Evolutionary conservation across 2,888 invertebrate species (phyloP).

Genomic region (Ypsolopha scabrella): DNA sequence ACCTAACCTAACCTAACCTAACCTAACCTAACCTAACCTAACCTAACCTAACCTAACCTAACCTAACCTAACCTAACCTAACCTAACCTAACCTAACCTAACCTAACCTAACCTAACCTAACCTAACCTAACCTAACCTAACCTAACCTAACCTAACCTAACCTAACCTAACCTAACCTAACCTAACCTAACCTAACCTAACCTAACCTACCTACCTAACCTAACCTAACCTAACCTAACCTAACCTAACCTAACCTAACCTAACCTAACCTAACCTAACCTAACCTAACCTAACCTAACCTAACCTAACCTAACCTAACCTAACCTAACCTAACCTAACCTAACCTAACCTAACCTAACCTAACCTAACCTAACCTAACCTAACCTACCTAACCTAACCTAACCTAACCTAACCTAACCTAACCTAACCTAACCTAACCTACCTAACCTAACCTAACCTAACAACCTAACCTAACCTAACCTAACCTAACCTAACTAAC

Average conservation of each 20-base stretch:
- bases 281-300: slow-evolving; percentile 10
- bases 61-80: slow-evolving; percentile 2
- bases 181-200: slow-evolving; percentile 4
- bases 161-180: slow-evolving; percentile 4
- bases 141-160: slow-evolving; percentile 4
- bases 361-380: slow-evolving; percentile 12
- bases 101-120: slow-evolving; percentile 4
- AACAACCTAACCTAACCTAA: background rate
- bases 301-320: slow-evolving; percentile 11
- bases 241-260: slow-evolving; percentile 11
- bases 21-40: slow-evolving; percentile 14
- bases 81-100: slow-evolving; percentile 4
- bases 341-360: slow-evolving; percentile 14
- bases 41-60: slow-evolving; percentile 4
- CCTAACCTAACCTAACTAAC: slow-evolving; percentile 3
- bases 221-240: slow-evolving; percentile 15
- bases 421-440: slow-evolving; percentile 12
- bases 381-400: slow-evolving; percentile 3
- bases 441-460: background rate
- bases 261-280: slow-evolving; percentile 5
- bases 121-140: slow-evolving; percentile 4
- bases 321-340: slow-evolving; percentile 14
- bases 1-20: slow-evolving; percentile 14
- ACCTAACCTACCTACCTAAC: slow-evolving; percentile 3
- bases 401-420: slow-evolving; percentile 3